Percentiles rank a stretch among this genome's conserved stretches.
Conservation (phyloP, 1,140 invertebrate genomes). For the Aphaenogaster ashmeadi region DNA sequence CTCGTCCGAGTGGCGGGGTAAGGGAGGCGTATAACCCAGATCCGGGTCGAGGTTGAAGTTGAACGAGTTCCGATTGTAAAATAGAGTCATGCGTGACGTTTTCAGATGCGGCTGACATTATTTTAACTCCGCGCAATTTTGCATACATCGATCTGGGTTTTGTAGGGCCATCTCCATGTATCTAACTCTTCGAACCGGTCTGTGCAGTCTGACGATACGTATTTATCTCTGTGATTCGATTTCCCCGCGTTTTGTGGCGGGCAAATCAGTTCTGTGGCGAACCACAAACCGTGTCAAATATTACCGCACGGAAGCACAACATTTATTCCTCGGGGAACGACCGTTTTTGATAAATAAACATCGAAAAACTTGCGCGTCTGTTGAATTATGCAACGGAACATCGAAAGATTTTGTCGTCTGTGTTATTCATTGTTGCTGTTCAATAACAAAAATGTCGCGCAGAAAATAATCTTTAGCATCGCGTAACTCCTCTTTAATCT, state of each 20-base stretch:
- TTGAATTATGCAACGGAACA: conserved; percentile 76
- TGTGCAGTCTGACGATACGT: conserved; percentile 33
- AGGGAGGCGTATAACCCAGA: not conserved
- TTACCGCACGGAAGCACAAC: conserved; percentile 8
- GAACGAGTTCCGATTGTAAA: conserved; percentile 25
- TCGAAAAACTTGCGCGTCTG: conserved; percentile 63
- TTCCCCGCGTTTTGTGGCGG: conserved; percentile 18
- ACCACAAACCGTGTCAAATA: conserved; percentile 57
- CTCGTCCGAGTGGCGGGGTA: not conserved
- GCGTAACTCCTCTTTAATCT: not conserved
- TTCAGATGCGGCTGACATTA: not conserved
- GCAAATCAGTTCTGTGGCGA: conserved; percentile 50
- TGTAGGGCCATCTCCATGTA: not conserved
- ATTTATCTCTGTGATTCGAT: conserved; percentile 53
- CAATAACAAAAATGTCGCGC: conserved; percentile 15
- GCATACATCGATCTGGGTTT: not conserved
- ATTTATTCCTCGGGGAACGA: conserved; percentile 27
- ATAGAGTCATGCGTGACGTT: not conserved
- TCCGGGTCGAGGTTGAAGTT: conserved; percentile 8
- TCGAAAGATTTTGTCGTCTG: conserved; percentile 19
- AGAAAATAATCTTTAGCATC: conserved; percentile 38
- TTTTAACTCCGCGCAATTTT: conserved; percentile 7
- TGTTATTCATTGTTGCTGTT: conserved; percentile 40
- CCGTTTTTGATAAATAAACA: conserved; percentile 81
- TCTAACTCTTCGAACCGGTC: conserved; percentile 27